A percentile compares a stretch with the other conserved stretches of the same genome.
Evolutionary conservation across 2,797 vertebrate species (phyloP).

Genomic region (Pampus argenteus): DNA sequence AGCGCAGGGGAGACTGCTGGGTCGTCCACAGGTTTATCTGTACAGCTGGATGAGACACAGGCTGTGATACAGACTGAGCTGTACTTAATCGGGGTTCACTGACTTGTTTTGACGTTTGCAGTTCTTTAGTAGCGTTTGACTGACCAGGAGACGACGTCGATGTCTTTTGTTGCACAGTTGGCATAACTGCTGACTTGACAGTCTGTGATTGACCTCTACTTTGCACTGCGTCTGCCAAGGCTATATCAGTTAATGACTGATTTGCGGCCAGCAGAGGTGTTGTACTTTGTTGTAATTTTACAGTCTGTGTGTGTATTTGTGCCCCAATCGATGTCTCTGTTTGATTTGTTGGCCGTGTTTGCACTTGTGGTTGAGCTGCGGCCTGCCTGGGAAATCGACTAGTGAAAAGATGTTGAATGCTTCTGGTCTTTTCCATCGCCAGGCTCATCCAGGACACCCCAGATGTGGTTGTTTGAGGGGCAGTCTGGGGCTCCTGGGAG

Average conservation of each 20-base stretch:
- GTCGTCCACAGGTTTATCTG: constrained; percentile 34
- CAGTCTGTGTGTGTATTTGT: constrained; percentile 38
- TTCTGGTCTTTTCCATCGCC: constrained; percentile 89
- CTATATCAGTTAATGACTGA: constrained; percentile 25
- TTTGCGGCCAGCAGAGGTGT: constrained; percentile 18
- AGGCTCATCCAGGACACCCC: constrained; percentile 92
- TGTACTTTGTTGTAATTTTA: constrained; percentile 29
- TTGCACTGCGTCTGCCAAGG: constrained; percentile 39
- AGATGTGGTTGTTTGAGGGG: constrained; percentile 50
- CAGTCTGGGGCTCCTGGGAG: constrained; percentile 61
- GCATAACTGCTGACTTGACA: constrained; percentile 37
- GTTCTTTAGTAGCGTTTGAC: constrained; percentile 45
- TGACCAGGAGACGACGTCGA: constrained; percentile 16
- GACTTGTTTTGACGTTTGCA: constrained; percentile 50
- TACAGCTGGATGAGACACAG: constrained; percentile 11
- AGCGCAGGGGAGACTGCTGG: constrained; percentile 50
- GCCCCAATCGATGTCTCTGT: constrained; percentile 15
- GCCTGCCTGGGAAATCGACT: constrained; percentile 75
- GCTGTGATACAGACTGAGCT: constrained; percentile 43
- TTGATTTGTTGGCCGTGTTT: constrained; percentile 41
- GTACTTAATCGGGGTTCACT: constrained; percentile 39
- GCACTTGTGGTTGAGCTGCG: constrained; percentile 60
- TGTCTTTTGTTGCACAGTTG: constrained; percentile 48
- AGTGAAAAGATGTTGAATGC: constrained; percentile 84
- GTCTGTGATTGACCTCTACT: constrained; percentile 44